Base-by-base conservation (phyloP, 2,888 invertebrate genomes). In the Lycocerus yunnanus region DNA sequence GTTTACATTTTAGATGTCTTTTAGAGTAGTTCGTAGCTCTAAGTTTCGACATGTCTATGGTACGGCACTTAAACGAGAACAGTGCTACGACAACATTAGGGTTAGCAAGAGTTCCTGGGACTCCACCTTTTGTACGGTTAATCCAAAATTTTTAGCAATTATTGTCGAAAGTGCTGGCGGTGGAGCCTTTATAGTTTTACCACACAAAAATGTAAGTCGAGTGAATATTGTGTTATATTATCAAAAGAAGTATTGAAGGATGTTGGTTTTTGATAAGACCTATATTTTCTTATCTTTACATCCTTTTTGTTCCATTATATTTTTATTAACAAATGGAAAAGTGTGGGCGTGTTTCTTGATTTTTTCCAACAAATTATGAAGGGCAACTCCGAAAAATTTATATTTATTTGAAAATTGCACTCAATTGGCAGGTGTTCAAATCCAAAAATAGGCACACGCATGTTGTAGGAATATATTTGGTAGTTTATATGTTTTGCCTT, bases 51-150 rank as follows among this genome's bases (percentile, higher is more conserved):
- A 98, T 91, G 97, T 98, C 85, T 91, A 91, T 85, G 97, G 96
- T 81, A 95, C 95, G 85, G 93, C 96, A 83, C 89, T 95, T 82
- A 97, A 97, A 89, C 92, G 98, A 87, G 98, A 98, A 87, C 96
- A 97, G 89, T 98, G 98, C 89, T 98, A 97, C 89, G 98, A 99
- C 89, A 97, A 97, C 88, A 94, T 99, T 84, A 91, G 97, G 86
- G 97, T 98, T 79, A 97, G 97, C 79, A 97, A 98, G 88, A 97
- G 97, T 86, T 97, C 98, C 70, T 98, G 98, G 95, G 99, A 99
- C 88, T 97, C 97, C 78, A 97, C 97, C 80, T 98, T 98, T 88
- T 98, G 98, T 90, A 97, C 97, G 81, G 98, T 98, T 83, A 99
- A 99, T 89, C 98, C 98, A 68, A 98, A 97, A 88, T 98, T 97